Conservation (phyloP, 2,888 invertebrate species). For the Nomada hirtipes region DNA sequence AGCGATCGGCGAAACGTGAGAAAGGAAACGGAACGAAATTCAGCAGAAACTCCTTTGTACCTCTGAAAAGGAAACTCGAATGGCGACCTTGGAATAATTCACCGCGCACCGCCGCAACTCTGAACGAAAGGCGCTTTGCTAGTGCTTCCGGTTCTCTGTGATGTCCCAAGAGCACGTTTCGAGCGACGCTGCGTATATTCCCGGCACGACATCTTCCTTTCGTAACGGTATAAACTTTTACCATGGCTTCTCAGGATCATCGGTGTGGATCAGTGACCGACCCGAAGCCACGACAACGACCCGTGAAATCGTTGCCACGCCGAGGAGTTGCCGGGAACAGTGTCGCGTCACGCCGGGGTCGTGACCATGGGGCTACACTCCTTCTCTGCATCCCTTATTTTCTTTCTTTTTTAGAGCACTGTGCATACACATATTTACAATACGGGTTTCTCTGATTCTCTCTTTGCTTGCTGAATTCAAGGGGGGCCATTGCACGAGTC, state of each 20-base stretch:
- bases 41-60: not conserved
- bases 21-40: not conserved
- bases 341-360: slow-evolving; percentile 14
- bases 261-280: slow-evolving; percentile 76
- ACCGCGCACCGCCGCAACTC: slow-evolving; percentile 28
- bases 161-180: slow-evolving; percentile 56
- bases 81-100: slow-evolving; percentile 35
- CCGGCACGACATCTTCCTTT: slow-evolving; percentile 62
- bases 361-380: slow-evolving; percentile 32
- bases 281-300: slow-evolving; percentile 67
- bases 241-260: slow-evolving; percentile 66
- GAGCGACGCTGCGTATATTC: slow-evolving; percentile 57
- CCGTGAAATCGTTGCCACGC: slow-evolving; percentile 61
- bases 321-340: slow-evolving; percentile 36
- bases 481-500: not conserved
- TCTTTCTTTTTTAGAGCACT: not conserved
- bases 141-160: slow-evolving; percentile 59
- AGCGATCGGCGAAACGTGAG: not conserved
- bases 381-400: not conserved
- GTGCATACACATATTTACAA: no score
- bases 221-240: slow-evolving; percentile 72
- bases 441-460: not conserved
- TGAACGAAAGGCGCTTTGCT: slow-evolving; percentile 29
- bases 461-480: not conserved
- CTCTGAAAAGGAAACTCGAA: slow-evolving; percentile 9